Conservation (phyloP, 2,888 invertebrate species). For the Pristionchus exspectatus region DNA sequence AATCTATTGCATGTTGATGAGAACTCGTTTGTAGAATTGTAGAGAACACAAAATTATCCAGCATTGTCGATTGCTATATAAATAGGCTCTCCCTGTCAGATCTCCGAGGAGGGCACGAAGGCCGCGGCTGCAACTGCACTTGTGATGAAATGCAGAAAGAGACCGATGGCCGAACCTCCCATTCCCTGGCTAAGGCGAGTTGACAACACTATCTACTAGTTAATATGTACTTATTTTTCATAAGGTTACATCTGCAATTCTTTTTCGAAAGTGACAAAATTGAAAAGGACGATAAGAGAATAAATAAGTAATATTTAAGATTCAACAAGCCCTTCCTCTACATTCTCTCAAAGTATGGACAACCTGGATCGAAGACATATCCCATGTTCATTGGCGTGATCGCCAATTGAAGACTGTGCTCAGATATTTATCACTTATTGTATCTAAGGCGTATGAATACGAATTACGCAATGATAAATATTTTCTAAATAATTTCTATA, state of each 20-base stretch:
- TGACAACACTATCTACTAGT: too few species aligned
- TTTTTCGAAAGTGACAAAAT: too few species aligned
- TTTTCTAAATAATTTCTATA: too few species aligned
- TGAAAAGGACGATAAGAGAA: too few species aligned
- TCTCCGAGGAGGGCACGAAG: slow-evolving; percentile 66
- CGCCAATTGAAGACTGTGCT: background rate
- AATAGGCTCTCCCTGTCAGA: slow-evolving; percentile 46
- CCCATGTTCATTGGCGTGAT: background rate
- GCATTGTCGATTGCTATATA: too few species aligned
- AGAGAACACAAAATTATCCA: too few species aligned
- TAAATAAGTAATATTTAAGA: background rate
- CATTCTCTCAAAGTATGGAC: background rate
- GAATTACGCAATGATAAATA: too few species aligned
- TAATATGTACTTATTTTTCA: background rate
- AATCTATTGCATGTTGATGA: too few species aligned
- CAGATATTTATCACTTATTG: background rate
- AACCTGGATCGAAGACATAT: background rate
- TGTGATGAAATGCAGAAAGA: background rate
- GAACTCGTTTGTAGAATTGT: too few species aligned
- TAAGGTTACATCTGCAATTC: too few species aligned
- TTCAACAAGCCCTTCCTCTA: slow-evolving; percentile 39
- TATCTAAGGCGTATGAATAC: background rate
- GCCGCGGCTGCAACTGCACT: slow-evolving; percentile 66
- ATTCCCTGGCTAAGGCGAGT: background rate
- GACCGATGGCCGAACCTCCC: background rate